A percentile compares a stretch with the other conserved stretches of the same genome.
These are phyloP conservation scores for Zoanthus sansibaricus DNA, from an alignment of 92 coral and sea anemone genomes.

Conservation along the genomic window DNA sequence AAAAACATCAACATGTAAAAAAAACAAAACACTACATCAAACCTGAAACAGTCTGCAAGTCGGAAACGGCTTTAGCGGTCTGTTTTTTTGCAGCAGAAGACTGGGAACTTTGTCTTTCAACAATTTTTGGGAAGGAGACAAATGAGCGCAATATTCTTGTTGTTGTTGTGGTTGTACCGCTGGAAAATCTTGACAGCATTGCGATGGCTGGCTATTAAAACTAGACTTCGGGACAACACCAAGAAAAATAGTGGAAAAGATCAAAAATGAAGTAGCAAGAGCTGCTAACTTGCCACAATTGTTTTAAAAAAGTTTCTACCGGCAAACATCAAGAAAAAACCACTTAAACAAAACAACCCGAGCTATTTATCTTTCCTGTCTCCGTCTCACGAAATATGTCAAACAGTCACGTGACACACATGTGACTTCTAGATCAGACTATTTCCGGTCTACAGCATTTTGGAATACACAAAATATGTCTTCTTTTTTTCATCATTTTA, in stretches of 20 bases:
- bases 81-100: not conserved
- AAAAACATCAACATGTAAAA: not conserved
- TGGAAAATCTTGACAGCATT: slow-evolving; percentile 10
- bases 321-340: not conserved
- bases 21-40: not conserved
- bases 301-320: not conserved
- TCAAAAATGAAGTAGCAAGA: not conserved
- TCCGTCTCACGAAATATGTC: not conserved
- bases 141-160: not conserved
- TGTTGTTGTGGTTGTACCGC: not conserved
- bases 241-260: not conserved
- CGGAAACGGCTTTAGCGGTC: not conserved
- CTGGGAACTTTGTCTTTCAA: slow-evolving; percentile 20
- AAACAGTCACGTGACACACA: not conserved
- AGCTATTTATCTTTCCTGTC: not conserved
- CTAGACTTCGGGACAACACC: not conserved
- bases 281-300: not conserved
- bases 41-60: slow-evolving; percentile 33
- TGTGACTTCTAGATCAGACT: not conserved
- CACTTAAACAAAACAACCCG: not conserved
- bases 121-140: not conserved
- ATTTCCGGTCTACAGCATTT: not conserved
- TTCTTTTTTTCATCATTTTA: too few relatives aligned
- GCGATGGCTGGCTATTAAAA: not conserved
- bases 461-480: too few relatives aligned